A percentile compares a stretch with the other conserved stretches of the same genome.
Conservation (phyloP, 2,797 vertebrate species). For the Silurus aristotelis region DNA sequence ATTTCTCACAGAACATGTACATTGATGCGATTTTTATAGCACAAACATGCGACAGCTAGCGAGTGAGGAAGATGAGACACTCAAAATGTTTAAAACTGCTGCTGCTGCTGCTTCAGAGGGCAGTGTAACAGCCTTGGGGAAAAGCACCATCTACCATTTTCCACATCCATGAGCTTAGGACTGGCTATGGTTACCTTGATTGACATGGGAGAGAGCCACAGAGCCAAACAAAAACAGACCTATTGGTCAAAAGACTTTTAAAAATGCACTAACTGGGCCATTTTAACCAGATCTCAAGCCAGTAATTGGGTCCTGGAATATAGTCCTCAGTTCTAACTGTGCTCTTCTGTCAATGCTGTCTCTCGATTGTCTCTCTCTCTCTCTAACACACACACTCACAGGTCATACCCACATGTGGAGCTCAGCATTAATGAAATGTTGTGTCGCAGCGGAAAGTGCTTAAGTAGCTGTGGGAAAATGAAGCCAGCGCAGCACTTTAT, state of each 20-base stretch:
- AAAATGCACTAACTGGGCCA: neutral
- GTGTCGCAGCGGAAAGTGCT: constrained; percentile 33
- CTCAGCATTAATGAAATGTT: constrained; percentile 28
- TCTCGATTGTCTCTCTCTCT: neutral
- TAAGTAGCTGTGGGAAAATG: constrained; percentile 37
- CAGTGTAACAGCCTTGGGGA: neutral
- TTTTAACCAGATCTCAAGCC: neutral
- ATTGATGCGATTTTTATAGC: neutral
- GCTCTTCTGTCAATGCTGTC: neutral
- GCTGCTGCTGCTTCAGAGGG: constrained; percentile 8
- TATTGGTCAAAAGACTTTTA: neutral
- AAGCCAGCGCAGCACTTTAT: constrained; percentile 23
- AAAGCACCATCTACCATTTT: neutral
- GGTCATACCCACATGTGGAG: constrained; percentile 23
- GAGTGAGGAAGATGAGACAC: neutral
- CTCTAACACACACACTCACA: neutral
- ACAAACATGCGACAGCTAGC: too few relatives aligned
- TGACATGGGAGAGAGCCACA: neutral
- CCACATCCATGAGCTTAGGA: neutral
- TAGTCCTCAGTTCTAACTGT: neutral
- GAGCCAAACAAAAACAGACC: neutral
- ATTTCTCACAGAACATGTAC: neutral
- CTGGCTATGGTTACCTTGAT: neutral
- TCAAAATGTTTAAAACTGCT: neutral
- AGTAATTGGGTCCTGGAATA: neutral